Evolutionary conservation across 2,888 invertebrate genomes (phyloP).

Genomic region (Cerastis leucographa): DNA sequence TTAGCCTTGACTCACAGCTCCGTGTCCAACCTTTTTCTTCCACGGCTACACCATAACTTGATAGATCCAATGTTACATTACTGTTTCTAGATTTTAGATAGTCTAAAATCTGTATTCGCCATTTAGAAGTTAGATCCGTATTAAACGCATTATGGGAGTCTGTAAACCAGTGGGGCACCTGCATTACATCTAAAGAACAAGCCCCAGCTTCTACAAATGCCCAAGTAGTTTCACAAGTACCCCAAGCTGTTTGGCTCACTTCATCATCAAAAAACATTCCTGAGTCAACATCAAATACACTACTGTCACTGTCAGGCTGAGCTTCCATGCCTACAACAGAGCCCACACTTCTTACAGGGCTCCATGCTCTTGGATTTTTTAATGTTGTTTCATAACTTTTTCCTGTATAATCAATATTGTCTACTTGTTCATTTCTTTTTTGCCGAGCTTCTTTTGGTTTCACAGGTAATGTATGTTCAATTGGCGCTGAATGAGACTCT

Average conservation of each 20-base stretch:
- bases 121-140: slow-evolving; percentile 93
- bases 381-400: slow-evolving; percentile 93
- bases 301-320: slow-evolving; percentile 96
- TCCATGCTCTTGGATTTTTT: slow-evolving; percentile 96
- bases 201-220: slow-evolving; percentile 95
- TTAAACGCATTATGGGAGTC: slow-evolving; percentile 91
- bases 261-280: slow-evolving; percentile 96
- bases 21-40: slow-evolving; percentile 97
- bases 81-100: slow-evolving; percentile 91
- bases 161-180: slow-evolving; percentile 95
- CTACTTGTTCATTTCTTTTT: slow-evolving; percentile 81
- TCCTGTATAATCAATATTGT: slow-evolving; percentile 90
- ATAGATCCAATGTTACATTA: slow-evolving; percentile 86
- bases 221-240: slow-evolving; percentile 95
- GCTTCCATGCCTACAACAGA: slow-evolving; percentile 96
- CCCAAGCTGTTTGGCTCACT: slow-evolving; percentile 93
- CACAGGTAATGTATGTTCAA: slow-evolving; percentile 92
- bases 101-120: slow-evolving; percentile 94
- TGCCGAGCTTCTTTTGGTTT: slow-evolving; percentile 82
- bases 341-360: slow-evolving; percentile 96
- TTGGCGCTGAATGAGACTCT: slow-evolving; percentile 94
- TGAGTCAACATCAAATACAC: slow-evolving; percentile 95
- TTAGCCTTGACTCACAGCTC: slow-evolving; percentile 94
- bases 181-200: slow-evolving; percentile 93
- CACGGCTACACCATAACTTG: slow-evolving; percentile 94